Evolutionary conservation across 2,888 invertebrate genomes (phyloP).

Genomic region (Prenolepis imparis): DNA sequence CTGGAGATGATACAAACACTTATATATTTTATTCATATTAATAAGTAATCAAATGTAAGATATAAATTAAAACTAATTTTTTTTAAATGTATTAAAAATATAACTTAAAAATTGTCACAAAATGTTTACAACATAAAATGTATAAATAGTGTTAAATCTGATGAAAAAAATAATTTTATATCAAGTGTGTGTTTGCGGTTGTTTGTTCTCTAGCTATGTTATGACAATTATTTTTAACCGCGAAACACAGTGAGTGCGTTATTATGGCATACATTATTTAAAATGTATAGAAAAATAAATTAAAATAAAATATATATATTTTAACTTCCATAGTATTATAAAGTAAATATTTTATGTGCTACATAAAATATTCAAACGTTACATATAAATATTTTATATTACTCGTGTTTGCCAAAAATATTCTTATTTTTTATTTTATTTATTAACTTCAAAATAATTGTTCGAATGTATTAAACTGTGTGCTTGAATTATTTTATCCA

Average conservation of each 20-base stretch:
- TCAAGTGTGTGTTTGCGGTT: background rate
- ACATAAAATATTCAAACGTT: background rate
- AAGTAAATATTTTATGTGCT: background rate
- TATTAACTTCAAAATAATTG: background rate
- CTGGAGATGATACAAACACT: background rate
- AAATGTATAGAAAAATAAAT: slow-evolving; percentile 6
- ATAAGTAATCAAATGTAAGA: background rate
- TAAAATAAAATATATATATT: background rate
- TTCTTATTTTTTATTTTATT: background rate
- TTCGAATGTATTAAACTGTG: background rate
- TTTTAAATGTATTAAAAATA: background rate
- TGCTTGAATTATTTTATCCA: background rate
- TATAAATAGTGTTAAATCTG: background rate
- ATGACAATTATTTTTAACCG: background rate
- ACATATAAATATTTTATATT: background rate
- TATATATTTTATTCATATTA: background rate
- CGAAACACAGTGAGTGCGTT: background rate
- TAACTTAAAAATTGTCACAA: background rate
- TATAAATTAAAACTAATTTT: background rate
- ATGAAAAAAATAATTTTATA: background rate
- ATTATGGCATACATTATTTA: background rate
- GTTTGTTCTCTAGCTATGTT: background rate
- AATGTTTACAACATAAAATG: background rate
- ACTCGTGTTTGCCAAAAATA: background rate
- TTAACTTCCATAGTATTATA: background rate